phyloP scores from a whole-genome alignment of 2,797 vertebrate genomes.

The Gymnoscopelus braueri region DNA sequence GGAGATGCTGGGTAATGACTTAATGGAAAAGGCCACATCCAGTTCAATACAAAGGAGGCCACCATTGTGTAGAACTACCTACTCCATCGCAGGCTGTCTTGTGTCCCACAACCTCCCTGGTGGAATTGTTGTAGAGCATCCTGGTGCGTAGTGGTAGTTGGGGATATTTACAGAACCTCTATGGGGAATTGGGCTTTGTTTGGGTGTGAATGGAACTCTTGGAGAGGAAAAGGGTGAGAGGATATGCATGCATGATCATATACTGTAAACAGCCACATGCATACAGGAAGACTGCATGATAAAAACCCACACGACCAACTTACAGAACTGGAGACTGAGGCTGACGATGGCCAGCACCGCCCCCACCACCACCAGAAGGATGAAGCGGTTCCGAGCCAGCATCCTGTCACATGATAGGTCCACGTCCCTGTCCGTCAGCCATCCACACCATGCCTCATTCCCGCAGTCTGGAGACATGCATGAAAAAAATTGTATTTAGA shows the following conservation, averaged over 20 bases:
- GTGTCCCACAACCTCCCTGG: not conserved
- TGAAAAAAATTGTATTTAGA: not conserved
- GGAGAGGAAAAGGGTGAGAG: conserved; percentile 29
- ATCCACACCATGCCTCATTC: conserved; percentile 54
- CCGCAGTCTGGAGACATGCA: conserved; percentile 45
- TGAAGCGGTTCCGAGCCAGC: conserved; percentile 78
- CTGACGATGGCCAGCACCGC: conserved; percentile 74
- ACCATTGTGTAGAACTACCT: conserved; percentile 25
- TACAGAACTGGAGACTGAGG: conserved; percentile 79
- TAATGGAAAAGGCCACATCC: conserved; percentile 11
- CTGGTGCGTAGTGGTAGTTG: conserved; percentile 13
- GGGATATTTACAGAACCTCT: conserved; percentile 57
- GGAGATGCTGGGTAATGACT: conserved; percentile 62
- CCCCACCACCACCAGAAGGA: conserved; percentile 73
- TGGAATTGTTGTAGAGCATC: conserved; percentile 21
- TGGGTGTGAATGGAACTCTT: conserved; percentile 43
- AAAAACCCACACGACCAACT: conserved; percentile 39
- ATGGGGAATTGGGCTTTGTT: conserved; percentile 60
- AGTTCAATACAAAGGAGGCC: not conserved
- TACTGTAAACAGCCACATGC: not conserved
- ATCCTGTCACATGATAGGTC: conserved; percentile 67
- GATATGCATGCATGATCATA: conserved; percentile 23
- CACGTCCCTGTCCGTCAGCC: conserved; percentile 59
- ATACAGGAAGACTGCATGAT: not conserved
- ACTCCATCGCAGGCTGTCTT: conserved; percentile 32